Evolutionary conservation across 2,113 vertebrate species (phyloP).

Genomic region (Theristicus caerulescens): DNA sequence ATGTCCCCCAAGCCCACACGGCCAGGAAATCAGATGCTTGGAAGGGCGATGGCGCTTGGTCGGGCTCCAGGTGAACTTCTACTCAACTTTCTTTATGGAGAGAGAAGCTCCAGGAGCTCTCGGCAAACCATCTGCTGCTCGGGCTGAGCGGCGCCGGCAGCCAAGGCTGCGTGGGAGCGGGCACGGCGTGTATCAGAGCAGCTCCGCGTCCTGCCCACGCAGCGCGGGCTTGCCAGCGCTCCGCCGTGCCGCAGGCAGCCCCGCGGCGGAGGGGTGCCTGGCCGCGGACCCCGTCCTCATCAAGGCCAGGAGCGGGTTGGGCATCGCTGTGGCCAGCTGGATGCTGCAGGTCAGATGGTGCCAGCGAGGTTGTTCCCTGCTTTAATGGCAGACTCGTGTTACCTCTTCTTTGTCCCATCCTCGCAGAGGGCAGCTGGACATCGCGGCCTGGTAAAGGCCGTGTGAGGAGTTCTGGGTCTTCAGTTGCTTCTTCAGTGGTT

Average conservation of each 20-base stretch:
- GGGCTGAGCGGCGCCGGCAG: not conserved
- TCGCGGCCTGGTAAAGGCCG: accelerated
- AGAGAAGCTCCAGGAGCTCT: slow-evolving; percentile 11
- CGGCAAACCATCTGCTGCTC: not conserved
- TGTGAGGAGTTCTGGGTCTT: not conserved
- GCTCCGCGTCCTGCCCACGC: not conserved
- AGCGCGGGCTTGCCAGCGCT: not conserved
- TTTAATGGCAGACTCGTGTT: accelerated
- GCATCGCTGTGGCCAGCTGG: accelerated
- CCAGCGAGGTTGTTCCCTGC: not conserved
- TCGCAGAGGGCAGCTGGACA: not conserved
- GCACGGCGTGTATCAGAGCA: not conserved
- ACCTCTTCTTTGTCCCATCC: not conserved
- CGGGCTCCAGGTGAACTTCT: slow-evolving; percentile 1
- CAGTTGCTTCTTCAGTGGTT: not conserved
- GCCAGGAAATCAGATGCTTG: not conserved
- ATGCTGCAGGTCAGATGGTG: accelerated
- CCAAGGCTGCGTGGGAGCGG: slow-evolving; percentile 48
- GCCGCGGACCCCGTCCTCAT: accelerated
- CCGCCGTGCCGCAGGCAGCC: not conserved
- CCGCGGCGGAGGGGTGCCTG: not conserved
- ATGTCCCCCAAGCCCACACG: accelerated
- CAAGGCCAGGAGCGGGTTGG: accelerated
- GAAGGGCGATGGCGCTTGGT: not conserved
- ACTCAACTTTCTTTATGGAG: not conserved